These are phyloP conservation scores for Lasius fuliginosus DNA, from an alignment of 2,888 invertebrate species.

Conservation along the genomic window DNA sequence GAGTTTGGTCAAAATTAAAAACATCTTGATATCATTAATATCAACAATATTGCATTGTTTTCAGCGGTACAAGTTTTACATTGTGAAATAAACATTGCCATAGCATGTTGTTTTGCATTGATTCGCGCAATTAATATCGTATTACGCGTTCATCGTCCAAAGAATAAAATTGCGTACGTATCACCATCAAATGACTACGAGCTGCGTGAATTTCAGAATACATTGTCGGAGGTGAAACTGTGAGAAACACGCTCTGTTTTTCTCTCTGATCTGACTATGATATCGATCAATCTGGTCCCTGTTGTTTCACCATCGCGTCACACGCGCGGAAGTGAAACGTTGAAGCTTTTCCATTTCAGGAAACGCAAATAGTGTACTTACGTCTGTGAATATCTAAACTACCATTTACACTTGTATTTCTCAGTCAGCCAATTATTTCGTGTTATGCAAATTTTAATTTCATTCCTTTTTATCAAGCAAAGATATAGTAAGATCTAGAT, in stretches of 20 bases:
- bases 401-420: conserved; percentile 18
- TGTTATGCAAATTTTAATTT: background rate
- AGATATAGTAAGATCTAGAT: background rate
- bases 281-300: conserved; percentile 48
- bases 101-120: background rate
- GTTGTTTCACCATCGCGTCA: conserved; percentile 44
- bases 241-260: conserved; percentile 53
- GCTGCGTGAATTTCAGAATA: conserved; percentile 24
- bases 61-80: background rate
- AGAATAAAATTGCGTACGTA: background rate
- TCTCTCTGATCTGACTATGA: conserved; percentile 20
- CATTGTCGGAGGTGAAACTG: conserved; percentile 61
- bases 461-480: background rate
- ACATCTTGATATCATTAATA: background rate
- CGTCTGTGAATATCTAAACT: background rate
- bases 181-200: background rate
- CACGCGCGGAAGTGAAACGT: conserved; percentile 64
- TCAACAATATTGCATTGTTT: background rate
- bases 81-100: background rate
- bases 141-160: background rate
- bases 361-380: background rate
- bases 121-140: conserved; percentile 11
- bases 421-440: background rate
- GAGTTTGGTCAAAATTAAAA: background rate
- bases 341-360: conserved; percentile 13